Evolutionary conservation across 2,113 vertebrate species (phyloP), one percentile per base, ranked within the genome.

Genomic region (Phasianus colchicus): DNA sequence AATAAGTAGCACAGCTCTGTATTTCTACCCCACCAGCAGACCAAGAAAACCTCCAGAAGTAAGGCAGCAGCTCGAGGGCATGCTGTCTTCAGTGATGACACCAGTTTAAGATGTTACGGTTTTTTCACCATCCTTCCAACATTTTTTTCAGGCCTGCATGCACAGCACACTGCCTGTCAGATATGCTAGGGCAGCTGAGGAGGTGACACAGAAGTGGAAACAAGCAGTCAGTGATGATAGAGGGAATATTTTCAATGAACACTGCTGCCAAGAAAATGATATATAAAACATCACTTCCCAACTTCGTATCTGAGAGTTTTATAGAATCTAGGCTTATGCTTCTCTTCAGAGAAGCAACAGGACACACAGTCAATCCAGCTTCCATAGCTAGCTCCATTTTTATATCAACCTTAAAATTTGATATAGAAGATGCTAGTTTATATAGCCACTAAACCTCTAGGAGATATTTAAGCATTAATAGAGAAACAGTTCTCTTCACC

Each of bases 221-320:
- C 65, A 89, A 91, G 65, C 20, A 83, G 79, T 67, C 52, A 29
- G 34, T 32, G 74, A 75, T 70, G 92, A 94, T 22, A 73, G 82
- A 88, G 29, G 67, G 91, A 92, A 80, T 94, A 92, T 80, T 92
- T 80, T 70, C 88, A 89, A 76, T 66, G 54, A 94, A 65, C 21
- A 69, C 63, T 48, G 30, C 85, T 96, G 88, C 88, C 78, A 94
- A 89, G 67, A 86, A 89, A 79, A 79, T 73, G 3, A 77, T 73
- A 66, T 43, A 79, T 66, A 91, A 91, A 95, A 83, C 64, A 79
- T 73, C 36, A 48, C 38, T 42, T 78, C 67, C 63, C 40, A 76
- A 79, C 43, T 63, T 58, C 43, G 4, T 45, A 54, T 9, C 20
- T 25, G 25, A 24, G 57, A 79, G 40, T 88, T 94, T 85, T 27